Conservation (phyloP, 1,140 invertebrate genomes). For the Saccostrea echinata region DNA sequence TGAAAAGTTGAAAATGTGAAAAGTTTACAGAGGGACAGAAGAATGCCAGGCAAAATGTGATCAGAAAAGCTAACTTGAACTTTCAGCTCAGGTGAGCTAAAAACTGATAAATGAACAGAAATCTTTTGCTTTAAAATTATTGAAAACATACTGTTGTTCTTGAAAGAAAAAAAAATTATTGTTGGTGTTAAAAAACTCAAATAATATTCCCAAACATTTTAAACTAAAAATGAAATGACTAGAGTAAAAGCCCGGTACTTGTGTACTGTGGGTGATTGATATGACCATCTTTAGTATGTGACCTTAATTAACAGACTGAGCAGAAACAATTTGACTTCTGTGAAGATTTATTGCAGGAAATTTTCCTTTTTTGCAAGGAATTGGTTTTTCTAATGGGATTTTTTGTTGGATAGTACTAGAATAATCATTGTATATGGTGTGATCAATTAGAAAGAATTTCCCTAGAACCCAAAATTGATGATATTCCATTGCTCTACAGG, state of each 20-base stretch:
- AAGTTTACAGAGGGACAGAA: neutral
- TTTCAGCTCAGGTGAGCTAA: too few species aligned
- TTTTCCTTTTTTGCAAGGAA: neutral
- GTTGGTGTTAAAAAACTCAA: too few species aligned
- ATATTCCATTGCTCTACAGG: neutral
- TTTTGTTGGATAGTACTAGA: neutral
- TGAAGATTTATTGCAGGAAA: neutral
- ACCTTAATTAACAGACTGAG: neutral
- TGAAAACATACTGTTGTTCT: too few species aligned
- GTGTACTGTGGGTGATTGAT: neutral
- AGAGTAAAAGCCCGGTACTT: too few species aligned
- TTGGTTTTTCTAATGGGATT: neutral
- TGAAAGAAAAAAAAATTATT: too few species aligned
- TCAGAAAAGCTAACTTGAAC: neutral
- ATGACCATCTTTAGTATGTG: neutral
- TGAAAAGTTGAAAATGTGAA: neutral
- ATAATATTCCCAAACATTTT: too few species aligned
- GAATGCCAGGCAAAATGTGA: neutral
- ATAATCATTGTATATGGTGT: neutral
- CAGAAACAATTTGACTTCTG: constrained; percentile 10
- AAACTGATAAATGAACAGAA: too few species aligned
- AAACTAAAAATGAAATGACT: too few species aligned
- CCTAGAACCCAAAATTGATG: neutral
- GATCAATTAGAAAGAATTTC: neutral
- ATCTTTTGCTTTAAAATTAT: too few species aligned